These are phyloP conservation scores for Cetonia aurata DNA, from an alignment of 2,888 invertebrate genomes.

Conservation along the genomic window DNA sequence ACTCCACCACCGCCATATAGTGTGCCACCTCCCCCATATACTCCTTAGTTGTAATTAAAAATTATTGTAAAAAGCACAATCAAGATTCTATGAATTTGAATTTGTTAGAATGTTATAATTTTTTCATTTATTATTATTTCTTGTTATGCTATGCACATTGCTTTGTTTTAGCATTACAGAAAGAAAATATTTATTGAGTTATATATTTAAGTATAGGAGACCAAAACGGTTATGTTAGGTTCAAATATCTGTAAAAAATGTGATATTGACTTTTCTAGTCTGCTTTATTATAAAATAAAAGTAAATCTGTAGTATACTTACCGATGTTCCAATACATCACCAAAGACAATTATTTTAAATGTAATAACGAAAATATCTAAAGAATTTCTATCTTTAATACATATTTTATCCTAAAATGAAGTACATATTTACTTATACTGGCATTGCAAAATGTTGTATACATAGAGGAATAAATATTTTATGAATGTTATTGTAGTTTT, in stretches of 20 bases:
- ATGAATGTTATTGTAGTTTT: conserved; percentile 22
- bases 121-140: conserved; percentile 30
- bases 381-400: conserved; percentile 35
- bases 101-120: conserved; percentile 3
- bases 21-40: conserved; percentile 72
- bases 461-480: conserved; percentile 32
- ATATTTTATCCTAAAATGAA: conserved; percentile 29
- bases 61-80: background rate
- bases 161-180: conserved; percentile 29
- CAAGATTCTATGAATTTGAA: background rate
- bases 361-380: conserved; percentile 13
- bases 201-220: conserved; percentile 15
- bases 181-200: conserved; percentile 1
- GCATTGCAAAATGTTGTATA: too few species aligned
- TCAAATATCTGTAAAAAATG: conserved; percentile 29
- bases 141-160: conserved; percentile 15
- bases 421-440: too few species aligned
- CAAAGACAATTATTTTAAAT: conserved; percentile 36
- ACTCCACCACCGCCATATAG: conserved; percentile 70
- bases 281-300: conserved; percentile 20
- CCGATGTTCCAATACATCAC: conserved; percentile 27
- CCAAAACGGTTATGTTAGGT: conserved; percentile 20
- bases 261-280: conserved; percentile 41
- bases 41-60: conserved; percentile 63
- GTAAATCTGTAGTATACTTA: conserved; percentile 13